phyloP scores from a whole-genome alignment of 2,888 invertebrate species.

The Caenorhabditis auriculariae region DNA sequence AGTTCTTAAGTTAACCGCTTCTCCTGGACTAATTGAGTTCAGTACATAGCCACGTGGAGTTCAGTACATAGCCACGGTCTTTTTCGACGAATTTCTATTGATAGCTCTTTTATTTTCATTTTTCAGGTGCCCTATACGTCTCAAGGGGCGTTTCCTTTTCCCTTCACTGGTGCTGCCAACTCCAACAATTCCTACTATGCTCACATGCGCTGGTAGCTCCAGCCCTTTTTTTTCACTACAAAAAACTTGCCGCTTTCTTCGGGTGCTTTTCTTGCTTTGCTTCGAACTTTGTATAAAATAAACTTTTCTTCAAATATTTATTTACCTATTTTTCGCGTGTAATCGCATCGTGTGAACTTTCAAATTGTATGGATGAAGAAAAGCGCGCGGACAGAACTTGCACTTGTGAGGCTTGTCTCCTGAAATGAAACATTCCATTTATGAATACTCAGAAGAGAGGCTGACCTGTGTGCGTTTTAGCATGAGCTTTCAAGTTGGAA shows the following conservation, averaged over 20 bases:
- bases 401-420: constrained; percentile 3
- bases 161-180: constrained; percentile 11
- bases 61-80: too few relatives aligned
- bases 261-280: too few relatives aligned
- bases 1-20: too few relatives aligned
- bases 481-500: constrained; percentile 9
- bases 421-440: constrained; percentile 1
- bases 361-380: constrained; percentile 4
- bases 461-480: constrained; percentile 12
- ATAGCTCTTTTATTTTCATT: background rate
- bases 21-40: too few relatives aligned
- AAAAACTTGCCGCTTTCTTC: background rate
- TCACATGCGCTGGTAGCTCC: constrained; percentile 17
- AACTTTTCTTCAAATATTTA: too few relatives aligned
- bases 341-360: constrained; percentile 1
- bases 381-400: background rate
- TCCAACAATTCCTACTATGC: constrained; percentile 13
- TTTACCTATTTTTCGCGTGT: too few relatives aligned
- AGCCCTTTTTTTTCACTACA: background rate
- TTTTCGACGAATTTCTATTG: too few relatives aligned
- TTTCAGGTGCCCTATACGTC: constrained; percentile 13
- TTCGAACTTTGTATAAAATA: too few relatives aligned
- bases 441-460: background rate
- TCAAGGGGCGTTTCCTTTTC: constrained; percentile 9
- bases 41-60: too few relatives aligned